These are phyloP conservation scores for Drosophila picticornis DNA, from an alignment of 2,888 invertebrate species.

Conservation along the genomic window DNA sequence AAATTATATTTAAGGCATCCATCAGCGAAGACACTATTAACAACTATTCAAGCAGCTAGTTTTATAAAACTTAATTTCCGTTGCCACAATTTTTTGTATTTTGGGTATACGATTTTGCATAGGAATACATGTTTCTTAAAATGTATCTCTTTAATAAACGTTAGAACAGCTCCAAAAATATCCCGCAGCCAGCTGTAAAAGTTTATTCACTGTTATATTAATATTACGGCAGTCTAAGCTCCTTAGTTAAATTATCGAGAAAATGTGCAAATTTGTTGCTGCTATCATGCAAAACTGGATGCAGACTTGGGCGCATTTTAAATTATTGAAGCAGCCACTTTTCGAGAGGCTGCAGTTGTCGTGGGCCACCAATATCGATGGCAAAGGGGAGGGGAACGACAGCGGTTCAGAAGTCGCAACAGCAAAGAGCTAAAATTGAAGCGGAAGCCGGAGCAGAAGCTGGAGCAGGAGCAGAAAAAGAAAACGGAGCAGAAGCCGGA, in stretches of 20 bases:
- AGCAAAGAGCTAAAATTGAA: neutral
- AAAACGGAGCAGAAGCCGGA: neutral
- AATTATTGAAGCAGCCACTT: neutral
- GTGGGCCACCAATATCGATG: neutral
- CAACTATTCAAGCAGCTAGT: neutral
- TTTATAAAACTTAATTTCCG: neutral
- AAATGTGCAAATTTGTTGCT: neutral
- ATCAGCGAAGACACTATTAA: constrained; percentile 4
- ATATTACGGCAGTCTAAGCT: neutral
- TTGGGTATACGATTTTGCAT: too few relatives aligned
- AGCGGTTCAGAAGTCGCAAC: too few relatives aligned
- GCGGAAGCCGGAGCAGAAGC: neutral
- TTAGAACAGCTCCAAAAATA: neutral
- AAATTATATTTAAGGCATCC: constrained; percentile 27
- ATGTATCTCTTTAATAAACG: too few relatives aligned
- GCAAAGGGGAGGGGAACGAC: neutral
- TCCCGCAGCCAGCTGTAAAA: neutral
- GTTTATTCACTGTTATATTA: neutral
- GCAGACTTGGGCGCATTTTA: too few relatives aligned
- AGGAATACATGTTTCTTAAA: too few relatives aligned
- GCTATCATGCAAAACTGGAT: neutral
- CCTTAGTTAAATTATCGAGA: neutral
- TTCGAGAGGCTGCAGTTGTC: neutral
- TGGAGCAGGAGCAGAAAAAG: neutral
- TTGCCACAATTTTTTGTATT: too few relatives aligned